phyloP scores from a whole-genome alignment of 2,888 invertebrate species.

The Leucophenga montana region DNA sequence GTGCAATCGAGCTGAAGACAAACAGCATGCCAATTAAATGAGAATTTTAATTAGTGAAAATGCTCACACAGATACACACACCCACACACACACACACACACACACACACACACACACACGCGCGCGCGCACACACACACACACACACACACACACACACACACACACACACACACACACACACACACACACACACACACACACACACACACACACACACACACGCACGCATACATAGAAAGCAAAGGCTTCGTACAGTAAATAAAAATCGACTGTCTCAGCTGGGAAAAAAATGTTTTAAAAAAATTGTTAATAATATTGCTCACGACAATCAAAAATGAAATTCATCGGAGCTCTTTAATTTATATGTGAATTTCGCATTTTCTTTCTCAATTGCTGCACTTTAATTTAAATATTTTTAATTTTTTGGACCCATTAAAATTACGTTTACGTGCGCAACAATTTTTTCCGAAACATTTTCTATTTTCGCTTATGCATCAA shows the following conservation, averaged over 20 bases:
- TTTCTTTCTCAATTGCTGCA: no score
- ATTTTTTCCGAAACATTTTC: no score
- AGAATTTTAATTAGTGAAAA: conserved; percentile 65
- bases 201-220: conserved; percentile 1
- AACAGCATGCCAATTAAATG: conserved; percentile 66
- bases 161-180: not conserved
- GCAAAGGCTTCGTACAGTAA: conserved; percentile 50
- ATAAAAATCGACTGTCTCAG: conserved; percentile 41
- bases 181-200: conserved; percentile 5
- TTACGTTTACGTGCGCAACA: no score
- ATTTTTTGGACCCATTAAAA: no score
- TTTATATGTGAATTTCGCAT: no score
- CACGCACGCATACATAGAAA: conserved; percentile 6
- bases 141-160: conserved; percentile 3
- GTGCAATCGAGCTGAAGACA: conserved; percentile 59
- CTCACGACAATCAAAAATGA: no score
- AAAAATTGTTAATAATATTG: no score
- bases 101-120: not conserved
- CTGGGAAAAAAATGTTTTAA: no score
- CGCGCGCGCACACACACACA: conserved; percentile 5
- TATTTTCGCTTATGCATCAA: no score
- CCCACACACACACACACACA: not conserved
- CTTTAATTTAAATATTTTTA: no score
- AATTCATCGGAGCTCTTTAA: no score
- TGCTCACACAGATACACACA: not conserved